Percentiles rank a stretch among this genome's conserved stretches.
Conservation (phyloP, 2,113 vertebrate genomes). For the Prochilodus magdalenae region DNA sequence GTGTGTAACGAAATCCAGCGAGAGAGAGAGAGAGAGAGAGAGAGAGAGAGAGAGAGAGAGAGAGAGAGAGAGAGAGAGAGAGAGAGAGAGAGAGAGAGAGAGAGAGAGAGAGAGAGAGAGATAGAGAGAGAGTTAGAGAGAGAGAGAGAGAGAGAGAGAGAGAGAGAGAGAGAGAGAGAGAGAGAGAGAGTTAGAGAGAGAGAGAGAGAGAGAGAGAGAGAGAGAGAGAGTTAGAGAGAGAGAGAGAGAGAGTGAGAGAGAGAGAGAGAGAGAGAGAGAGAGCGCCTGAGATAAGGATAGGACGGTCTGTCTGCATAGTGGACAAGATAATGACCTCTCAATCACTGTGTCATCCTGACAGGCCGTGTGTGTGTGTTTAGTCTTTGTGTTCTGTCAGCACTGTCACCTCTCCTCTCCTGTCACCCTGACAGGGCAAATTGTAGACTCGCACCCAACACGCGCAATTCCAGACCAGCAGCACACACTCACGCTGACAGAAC, state of each 20-base stretch:
- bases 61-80: background rate
- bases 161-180: no score
- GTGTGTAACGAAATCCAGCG: background rate
- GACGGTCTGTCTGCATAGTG: background rate
- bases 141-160: no score
- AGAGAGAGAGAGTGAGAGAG: background rate
- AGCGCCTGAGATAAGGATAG: background rate
- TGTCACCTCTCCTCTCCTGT: slow-evolving; percentile 14
- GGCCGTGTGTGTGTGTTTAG: background rate
- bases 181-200: no score
- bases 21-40: background rate
- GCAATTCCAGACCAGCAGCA: slow-evolving; percentile 1
- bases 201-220: background rate
- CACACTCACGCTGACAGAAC: slow-evolving; percentile 30
- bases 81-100: background rate
- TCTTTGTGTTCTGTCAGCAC: slow-evolving; percentile 23
- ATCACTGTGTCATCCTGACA: slow-evolving; percentile 18
- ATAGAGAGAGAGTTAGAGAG: background rate
- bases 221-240: background rate
- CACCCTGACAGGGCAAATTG: slow-evolving; percentile 33
- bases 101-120: background rate
- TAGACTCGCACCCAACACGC: slow-evolving; percentile 2
- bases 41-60: no score
- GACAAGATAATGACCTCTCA: slow-evolving; percentile 35
- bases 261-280: background rate